Base-by-base conservation (phyloP, 2,888 invertebrate genomes). In the Hipparchia sbordonii region DNA sequence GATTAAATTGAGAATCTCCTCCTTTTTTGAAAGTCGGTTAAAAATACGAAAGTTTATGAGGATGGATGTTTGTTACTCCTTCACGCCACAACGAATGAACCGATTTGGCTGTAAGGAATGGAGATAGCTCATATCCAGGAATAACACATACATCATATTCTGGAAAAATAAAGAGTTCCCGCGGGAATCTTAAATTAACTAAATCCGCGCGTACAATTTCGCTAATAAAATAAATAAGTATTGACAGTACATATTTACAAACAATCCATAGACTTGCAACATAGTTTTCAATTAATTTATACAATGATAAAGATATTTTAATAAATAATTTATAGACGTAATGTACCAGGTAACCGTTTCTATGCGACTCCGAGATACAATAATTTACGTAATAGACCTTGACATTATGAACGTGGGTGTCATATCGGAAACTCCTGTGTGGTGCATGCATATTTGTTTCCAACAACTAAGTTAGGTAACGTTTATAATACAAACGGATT, bases 321-420 rank as follows among this genome's bases (percentile, higher is more conserved):
- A 57, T 67, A 39, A 59, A 67, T 59, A 59, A 67, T 67, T 57
- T 46, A 67, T 48, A 56, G 13, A 8, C 4, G 6, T n/a, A 56
- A 1, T n/a, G 4, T 56, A 13, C 48, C 48, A 1, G 48, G 6
- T n/a, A 66, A 8, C 57, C 10, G 67, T 67, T 57, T 57, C 67
- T 23, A 67, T 46, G 67, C 57, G 57, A 57, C 46, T 48, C 23
- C 57, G 13, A 57, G 23, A 57, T 3, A 57, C 7, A 56, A 56
- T 56, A 9, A 46, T 39, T 7, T 62, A 67, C 46, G 13, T 56
- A 56, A 46, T 13, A 57, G 33, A 12, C 67, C 67, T 59, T 67
- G 57, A 67, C 67, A 67, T 67, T 67, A 67, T 12, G 57, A 63
- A 8, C 23, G 67, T 67, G 45, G 57, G 67, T 45, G 4, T 51